Percentiles rank a stretch among this genome's conserved stretches.
These are phyloP conservation scores for Ophiothrix spiculata DNA, from an alignment of 35 echinoderm and acorn worm genomes.

Conservation along the genomic window DNA sequence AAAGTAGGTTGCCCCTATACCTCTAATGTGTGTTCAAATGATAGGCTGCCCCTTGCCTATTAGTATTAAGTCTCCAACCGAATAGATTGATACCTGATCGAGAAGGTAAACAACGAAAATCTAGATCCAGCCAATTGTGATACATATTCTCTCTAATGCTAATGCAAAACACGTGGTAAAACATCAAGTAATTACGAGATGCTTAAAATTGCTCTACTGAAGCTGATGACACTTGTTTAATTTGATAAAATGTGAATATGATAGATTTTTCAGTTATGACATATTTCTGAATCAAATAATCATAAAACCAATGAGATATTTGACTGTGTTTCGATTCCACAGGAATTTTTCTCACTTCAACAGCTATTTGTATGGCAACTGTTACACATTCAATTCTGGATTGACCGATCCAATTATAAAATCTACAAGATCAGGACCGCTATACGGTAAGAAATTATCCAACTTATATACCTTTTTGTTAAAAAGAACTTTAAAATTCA, in stretches of 20 bases:
- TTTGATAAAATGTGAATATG: not conserved
- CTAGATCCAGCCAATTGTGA: too few species aligned
- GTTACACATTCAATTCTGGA: constrained; percentile 68
- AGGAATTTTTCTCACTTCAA: constrained; percentile 83
- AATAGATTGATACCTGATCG: too few species aligned
- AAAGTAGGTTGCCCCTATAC: too few species aligned
- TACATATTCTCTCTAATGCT: too few species aligned
- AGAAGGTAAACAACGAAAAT: too few species aligned
- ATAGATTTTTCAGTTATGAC: not conserved
- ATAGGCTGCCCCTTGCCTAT: too few species aligned
- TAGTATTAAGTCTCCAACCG: too few species aligned
- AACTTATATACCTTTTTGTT: not conserved
- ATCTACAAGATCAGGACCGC: constrained; percentile 54
- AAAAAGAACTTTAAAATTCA: not conserved
- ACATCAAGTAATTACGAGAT: not conserved
- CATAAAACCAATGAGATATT: not conserved
- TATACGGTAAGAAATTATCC: constrained; percentile 61
- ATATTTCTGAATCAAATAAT: not conserved
- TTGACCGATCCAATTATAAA: not conserved
- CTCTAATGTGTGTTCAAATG: too few species aligned
- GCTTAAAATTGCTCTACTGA: not conserved
- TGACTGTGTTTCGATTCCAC: constrained; percentile 26
- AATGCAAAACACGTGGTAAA: not conserved
- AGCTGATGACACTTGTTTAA: not conserved
- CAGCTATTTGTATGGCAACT: constrained; percentile 91